These are phyloP conservation scores for Rutilus rutilus DNA, from an alignment of 2,113 vertebrate species.

Conservation along the genomic window DNA sequence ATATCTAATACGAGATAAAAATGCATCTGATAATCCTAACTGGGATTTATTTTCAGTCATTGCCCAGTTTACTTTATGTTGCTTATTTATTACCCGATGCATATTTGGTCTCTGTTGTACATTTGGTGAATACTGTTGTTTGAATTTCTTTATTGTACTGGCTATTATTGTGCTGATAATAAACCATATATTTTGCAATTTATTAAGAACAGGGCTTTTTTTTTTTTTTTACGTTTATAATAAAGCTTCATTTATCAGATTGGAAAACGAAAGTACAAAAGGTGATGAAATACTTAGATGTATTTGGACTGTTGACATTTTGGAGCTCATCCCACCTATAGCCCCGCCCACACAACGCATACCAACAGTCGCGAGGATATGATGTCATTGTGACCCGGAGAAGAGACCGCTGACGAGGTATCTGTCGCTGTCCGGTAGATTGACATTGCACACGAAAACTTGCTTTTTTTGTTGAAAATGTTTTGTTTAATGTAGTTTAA, in stretches of 20 bases:
- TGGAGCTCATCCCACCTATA: background rate
- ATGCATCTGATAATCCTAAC: slow-evolving; percentile 26
- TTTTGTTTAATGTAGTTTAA: background rate
- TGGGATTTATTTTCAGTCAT: background rate
- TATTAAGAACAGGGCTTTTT: background rate
- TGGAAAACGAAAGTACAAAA: background rate
- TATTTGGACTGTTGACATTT: background rate
- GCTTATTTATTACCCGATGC: background rate
- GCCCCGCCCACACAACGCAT: background rate
- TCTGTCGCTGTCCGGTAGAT: background rate
- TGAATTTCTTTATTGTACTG: slow-evolving; percentile 53
- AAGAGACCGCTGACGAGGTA: slow-evolving; percentile 17
- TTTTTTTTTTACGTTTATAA: background rate
- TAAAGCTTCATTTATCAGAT: background rate
- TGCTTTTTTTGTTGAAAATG: background rate
- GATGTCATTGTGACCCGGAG: slow-evolving; percentile 2
- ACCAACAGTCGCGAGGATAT: slow-evolving; percentile 14
- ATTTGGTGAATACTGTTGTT: slow-evolving; percentile 34
- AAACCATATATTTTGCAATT: slow-evolving; percentile 59
- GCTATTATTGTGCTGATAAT: slow-evolving; percentile 56
- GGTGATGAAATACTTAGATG: background rate
- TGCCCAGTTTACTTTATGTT: background rate
- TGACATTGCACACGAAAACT: background rate
- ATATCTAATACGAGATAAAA: background rate
- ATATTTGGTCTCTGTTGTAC: slow-evolving; percentile 31